Percentiles rank a stretch among this genome's conserved stretches.
These are phyloP conservation scores for Psittacula cyanocephala DNA, from an alignment of 2,113 vertebrate genomes.

Conservation along the genomic window DNA sequence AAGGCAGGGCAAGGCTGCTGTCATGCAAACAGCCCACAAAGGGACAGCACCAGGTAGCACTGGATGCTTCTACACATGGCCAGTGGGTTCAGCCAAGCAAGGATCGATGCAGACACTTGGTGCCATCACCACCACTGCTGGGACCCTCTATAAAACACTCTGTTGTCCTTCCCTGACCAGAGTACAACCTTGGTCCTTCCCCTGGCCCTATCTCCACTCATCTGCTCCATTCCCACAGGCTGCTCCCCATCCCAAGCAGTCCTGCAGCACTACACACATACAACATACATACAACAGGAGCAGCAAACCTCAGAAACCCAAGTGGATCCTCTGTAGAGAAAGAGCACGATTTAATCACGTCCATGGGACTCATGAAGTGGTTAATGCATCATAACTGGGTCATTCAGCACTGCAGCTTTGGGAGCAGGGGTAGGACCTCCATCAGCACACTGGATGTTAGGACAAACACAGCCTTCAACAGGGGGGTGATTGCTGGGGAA, in stretches of 20 bases:
- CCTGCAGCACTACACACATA: not conserved
- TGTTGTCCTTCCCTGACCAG: fast-evolving
- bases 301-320: not conserved
- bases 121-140: not conserved
- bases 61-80: fast-evolving
- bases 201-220: not conserved
- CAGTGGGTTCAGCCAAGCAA: not conserved
- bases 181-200: fast-evolving
- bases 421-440: not conserved
- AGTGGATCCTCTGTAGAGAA: not conserved
- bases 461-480: not conserved
- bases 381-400: not conserved
- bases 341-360: fast-evolving
- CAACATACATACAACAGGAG: fast-evolving
- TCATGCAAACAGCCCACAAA: not conserved
- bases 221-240: not conserved
- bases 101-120: fast-evolving
- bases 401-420: not conserved
- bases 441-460: not conserved
- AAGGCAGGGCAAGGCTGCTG: not conserved
- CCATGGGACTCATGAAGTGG: not conserved
- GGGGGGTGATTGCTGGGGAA: not conserved
- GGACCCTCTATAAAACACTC: not conserved
- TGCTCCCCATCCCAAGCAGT: not conserved
- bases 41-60: not conserved